Percentiles rank a stretch among this genome's conserved stretches.
Evolutionary conservation across 2,888 invertebrate species (phyloP).

Genomic region (Archaeoteleia sp.): DNA sequence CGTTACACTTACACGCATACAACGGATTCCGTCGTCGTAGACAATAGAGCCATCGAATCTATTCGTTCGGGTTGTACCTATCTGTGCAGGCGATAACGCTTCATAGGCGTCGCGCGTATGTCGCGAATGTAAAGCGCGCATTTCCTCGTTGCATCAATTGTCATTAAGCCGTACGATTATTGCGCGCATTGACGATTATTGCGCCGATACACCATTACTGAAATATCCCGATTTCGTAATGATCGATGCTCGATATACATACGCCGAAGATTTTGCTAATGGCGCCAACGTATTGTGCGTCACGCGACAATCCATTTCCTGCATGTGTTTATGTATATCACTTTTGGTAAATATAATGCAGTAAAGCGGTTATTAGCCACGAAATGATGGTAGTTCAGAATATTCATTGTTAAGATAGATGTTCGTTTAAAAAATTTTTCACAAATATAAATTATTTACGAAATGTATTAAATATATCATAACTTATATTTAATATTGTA

Average conservation of each 20-base stretch:
- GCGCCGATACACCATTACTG: slow-evolving; percentile 66
- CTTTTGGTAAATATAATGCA: no score
- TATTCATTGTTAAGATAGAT: no score
- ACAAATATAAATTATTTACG: no score
- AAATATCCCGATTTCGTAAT: slow-evolving; percentile 62
- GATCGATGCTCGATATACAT: slow-evolving; percentile 64
- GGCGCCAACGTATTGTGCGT: slow-evolving; percentile 33
- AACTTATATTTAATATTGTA: no score
- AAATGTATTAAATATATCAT: no score
- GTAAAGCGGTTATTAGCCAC: no score
- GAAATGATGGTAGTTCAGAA: no score
- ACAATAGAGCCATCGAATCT: slow-evolving; percentile 50
- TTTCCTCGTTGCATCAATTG: slow-evolving; percentile 72
- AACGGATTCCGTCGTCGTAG: slow-evolving; percentile 37
- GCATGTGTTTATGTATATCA: background rate
- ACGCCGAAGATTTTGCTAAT: slow-evolving; percentile 51
- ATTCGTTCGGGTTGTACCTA: slow-evolving; percentile 45
- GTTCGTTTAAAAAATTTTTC: no score
- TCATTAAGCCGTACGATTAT: slow-evolving; percentile 73
- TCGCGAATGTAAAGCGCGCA: slow-evolving; percentile 61
- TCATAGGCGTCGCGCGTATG: slow-evolving; percentile 41
- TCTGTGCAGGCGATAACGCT: slow-evolving; percentile 42
- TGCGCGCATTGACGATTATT: slow-evolving; percentile 68
- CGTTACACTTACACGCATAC: slow-evolving; percentile 42
- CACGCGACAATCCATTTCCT: slow-evolving; percentile 23